Evolutionary conservation across 2,797 vertebrate genomes (phyloP).

Genomic region (Anomalospiza imberbis): DNA sequence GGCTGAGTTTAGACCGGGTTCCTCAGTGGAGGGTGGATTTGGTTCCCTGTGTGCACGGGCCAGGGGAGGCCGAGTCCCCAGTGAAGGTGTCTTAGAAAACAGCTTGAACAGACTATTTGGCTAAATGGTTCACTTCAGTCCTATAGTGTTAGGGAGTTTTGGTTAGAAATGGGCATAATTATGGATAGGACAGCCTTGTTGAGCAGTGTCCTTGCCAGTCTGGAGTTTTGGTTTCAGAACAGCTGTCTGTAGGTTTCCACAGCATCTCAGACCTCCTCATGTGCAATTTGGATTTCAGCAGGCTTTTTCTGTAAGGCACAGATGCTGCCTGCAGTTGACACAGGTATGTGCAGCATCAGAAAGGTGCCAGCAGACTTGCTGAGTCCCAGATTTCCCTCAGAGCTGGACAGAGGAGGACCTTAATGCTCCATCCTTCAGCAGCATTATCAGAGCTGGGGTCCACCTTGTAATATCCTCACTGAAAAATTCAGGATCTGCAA

Average conservation of each 20-base stretch:
- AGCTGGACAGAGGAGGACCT: neutral
- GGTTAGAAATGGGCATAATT: neutral
- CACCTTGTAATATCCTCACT: neutral
- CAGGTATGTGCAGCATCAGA: neutral
- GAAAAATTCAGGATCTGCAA: neutral
- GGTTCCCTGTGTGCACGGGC: neutral
- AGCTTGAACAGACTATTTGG: neutral
- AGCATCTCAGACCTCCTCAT: neutral
- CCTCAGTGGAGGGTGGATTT: neutral
- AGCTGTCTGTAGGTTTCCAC: neutral
- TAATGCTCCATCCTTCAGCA: neutral
- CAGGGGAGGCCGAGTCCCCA: neutral
- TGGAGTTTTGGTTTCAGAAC: neutral
- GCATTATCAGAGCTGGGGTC: accelerated
- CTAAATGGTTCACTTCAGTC: neutral
- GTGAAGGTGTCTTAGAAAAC: neutral
- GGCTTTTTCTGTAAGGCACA: neutral
- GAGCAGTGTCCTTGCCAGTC: neutral
- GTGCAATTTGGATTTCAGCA: neutral
- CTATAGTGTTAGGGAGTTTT: neutral
- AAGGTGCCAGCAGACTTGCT: neutral
- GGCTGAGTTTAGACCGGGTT: neutral
- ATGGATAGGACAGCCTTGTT: neutral
- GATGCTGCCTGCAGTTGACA: neutral
- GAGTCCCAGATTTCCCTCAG: neutral